Base-by-base conservation (phyloP, 1,140 invertebrate genomes). In the Goniozus legneri region DNA sequence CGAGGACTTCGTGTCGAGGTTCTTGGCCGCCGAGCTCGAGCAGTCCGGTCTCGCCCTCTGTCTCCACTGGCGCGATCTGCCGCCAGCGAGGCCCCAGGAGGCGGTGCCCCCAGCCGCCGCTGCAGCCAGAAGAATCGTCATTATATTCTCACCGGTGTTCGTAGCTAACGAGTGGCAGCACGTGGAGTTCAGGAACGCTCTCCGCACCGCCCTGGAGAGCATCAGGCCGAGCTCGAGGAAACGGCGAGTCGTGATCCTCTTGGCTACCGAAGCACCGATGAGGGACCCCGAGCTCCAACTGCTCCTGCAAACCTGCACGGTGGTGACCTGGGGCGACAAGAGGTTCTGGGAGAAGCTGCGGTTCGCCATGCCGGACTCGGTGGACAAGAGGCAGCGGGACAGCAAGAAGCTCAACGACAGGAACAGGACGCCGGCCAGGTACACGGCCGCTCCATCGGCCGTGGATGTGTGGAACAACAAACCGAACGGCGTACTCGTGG, bases 341-440 rank as follows among this genome's bases (percentile, higher is more conserved):
- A 81, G 87, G 60, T 93, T 93, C 78, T 92, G 89, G 90, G 88
- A 92, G 61, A 93, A 93, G 73, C 78, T 95, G 54, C 83, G 87
- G 61, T 94, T 88, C 79, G 85, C 88, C 44, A 86, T 95, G 83
- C 91, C 91, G 15, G 89, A 92, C 47, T 73, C 67, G 16, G 65
- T 63, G 24, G 69, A 67, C 51, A 67, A 61, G 41, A 56, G 54
- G 43, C 62, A 65, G 39, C 62, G 60, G 41, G 67, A 64, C 44
- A 64, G 58, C 58, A 79, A 79, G 43, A 71, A 67, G 46, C 58
- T 52, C 38, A 54, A 56, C 40, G 53, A 67, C 22, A 65, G 69
- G 19, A 64, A 69, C 31, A 66, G 79, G 55, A 58, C 75, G 52
- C 64, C 71, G 52, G 73, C 79, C 8, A 60, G 80, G 19, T 83